Conservation (phyloP, 2,888 invertebrate species). For the Lapara coniferarum region DNA sequence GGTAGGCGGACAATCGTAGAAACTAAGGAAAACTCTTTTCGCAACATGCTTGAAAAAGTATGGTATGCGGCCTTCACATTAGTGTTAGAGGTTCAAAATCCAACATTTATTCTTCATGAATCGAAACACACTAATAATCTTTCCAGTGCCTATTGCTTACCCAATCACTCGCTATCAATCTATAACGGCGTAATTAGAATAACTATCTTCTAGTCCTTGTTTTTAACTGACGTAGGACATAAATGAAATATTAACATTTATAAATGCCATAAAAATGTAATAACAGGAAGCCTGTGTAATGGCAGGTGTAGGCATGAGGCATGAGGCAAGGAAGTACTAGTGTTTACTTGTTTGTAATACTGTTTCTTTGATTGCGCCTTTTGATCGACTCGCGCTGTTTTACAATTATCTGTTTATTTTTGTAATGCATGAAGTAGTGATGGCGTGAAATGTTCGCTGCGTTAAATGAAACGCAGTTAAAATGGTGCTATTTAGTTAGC, state of each 20-base stretch:
- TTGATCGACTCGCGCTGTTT: conserved; percentile 47
- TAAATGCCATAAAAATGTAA: neutral
- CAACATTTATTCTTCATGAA: too few relatives aligned
- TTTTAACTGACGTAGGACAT: neutral
- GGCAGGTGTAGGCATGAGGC: conserved; percentile 1
- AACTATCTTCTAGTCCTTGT: too few relatives aligned
- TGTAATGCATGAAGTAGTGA: conserved; percentile 34
- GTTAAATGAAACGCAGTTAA: neutral
- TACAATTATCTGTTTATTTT: conserved; percentile 58
- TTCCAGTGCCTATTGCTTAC: too few relatives aligned
- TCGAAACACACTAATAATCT: too few relatives aligned
- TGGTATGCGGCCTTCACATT: too few relatives aligned
- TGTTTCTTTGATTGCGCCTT: conserved; percentile 50
- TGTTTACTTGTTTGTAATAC: conserved; percentile 19
- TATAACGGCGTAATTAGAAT: too few relatives aligned
- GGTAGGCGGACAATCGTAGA: too few relatives aligned
- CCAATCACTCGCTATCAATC: too few relatives aligned
- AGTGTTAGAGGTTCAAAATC: too few relatives aligned
- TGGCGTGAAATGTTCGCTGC: neutral
- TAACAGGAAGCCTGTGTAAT: neutral
- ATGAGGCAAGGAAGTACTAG: conserved; percentile 7
- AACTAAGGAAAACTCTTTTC: too few relatives aligned
- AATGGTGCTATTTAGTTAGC: neutral
- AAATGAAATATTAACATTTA: neutral
- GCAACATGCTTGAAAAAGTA: too few relatives aligned